Evolutionary conservation across 2,888 invertebrate genomes (phyloP).

Genomic region (Nasonia oneida): DNA sequence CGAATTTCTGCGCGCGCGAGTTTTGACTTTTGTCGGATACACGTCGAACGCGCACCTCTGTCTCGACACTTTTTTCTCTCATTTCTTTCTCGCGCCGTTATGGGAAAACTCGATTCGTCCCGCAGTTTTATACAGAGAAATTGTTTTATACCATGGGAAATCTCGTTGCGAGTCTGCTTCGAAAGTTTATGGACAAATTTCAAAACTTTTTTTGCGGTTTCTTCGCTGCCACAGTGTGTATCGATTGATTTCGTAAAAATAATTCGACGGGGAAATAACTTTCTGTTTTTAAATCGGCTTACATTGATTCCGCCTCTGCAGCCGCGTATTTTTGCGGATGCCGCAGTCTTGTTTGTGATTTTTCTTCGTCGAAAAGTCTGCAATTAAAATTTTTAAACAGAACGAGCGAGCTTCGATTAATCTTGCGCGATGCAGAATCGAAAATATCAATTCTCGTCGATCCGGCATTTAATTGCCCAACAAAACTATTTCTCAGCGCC

Average conservation of each 20-base stretch:
- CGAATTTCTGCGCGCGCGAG: slow-evolving; percentile 32
- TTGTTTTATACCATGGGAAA: slow-evolving; percentile 25
- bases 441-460: slow-evolving; percentile 19
- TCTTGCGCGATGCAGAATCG: neutral
- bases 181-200: neutral
- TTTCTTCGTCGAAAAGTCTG: too few species aligned
- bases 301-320: neutral
- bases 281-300: neutral
- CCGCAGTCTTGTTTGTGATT: too few species aligned
- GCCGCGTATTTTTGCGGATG: too few species aligned
- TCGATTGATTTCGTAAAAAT: neutral
- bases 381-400: neutral
- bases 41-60: neutral
- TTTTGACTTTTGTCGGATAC: slow-evolving; percentile 30
- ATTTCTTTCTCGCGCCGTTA: neutral
- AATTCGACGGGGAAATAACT: neutral
- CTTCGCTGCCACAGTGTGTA: neutral
- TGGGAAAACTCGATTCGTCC: slow-evolving; percentile 3
- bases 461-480: slow-evolving; percentile 3
- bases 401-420: neutral
- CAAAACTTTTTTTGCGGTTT: neutral
- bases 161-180: neutral
- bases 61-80: slow-evolving; percentile 4
- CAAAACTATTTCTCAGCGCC: slow-evolving; percentile 5
- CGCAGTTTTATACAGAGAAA: neutral